Base-by-base conservation (phyloP, 2,113 vertebrate genomes). In the Arothron firmamentum region DNA sequence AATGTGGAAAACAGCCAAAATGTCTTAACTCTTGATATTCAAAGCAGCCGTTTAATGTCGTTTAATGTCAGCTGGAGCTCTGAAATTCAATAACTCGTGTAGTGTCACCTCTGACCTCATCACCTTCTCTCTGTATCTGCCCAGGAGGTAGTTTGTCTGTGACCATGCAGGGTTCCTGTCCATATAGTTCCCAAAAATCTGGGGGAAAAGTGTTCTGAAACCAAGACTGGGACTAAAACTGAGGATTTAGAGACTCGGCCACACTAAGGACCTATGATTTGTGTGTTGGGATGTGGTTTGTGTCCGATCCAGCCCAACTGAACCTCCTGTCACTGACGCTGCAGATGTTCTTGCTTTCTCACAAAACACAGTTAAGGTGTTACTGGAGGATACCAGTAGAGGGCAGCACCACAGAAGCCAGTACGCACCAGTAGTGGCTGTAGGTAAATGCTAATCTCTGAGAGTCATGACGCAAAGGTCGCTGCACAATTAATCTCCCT, bases 221-320 rank as follows among this genome's bases (percentile, higher is more conserved):
- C 16, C n/a, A 3, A 19, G 16, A 38, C n/a, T 19, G n/a, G n/a
- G 6, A 19, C n/a, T 48, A 38, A 51, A 11, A 18, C 50, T 6
- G 23, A 15, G 11, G 15, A 45, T 69, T 71, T 59, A 57, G 72
- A 70, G 73, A 59, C 77, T 57, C 68, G 62, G 78, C 64, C 16
- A 12, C 52, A 54, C 9, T 31, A 38, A 74, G 79, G 67, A 79
- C 73, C 78, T 78, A 25, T 76, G 57, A 63, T 10, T 10, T 70
- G 68, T 71, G 45, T 63, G 8, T 67, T 54, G 19, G 54, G 16
- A 15, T 51, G 54, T 25, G 75, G 68, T 77, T 72, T 64, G 70
- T 59, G 62, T 65, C 58, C 70, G 70, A 75, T 75, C 77, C 79
- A 88, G 84, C 87, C 81, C 65, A 66, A 85, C 77, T 85, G 78